Evolutionary conservation across 2,797 vertebrate species (phyloP).

Genomic region (Poecilia picta): DNA sequence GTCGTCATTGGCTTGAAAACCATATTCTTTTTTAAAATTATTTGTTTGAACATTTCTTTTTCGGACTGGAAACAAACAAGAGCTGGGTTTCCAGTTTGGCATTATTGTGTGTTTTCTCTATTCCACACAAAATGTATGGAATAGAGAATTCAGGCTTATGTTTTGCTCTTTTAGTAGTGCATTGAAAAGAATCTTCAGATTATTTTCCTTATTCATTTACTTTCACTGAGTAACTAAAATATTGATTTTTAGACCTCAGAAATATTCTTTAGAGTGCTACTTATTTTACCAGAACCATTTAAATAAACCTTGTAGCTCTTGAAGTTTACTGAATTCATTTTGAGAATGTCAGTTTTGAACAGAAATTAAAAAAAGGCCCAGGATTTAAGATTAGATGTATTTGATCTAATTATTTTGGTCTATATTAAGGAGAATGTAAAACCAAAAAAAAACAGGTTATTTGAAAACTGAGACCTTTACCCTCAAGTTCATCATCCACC

Average conservation of each 20-base stretch:
- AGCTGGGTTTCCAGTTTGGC: neutral
- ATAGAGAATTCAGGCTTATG: neutral
- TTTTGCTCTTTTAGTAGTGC: neutral
- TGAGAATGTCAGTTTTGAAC: neutral
- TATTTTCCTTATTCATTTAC: neutral
- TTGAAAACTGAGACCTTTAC: neutral
- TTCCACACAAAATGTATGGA: too few species aligned
- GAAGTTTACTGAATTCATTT: neutral
- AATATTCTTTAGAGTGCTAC: neutral
- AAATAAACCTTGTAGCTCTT: neutral
- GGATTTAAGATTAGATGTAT: neutral
- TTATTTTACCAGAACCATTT: neutral
- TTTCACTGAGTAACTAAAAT: neutral
- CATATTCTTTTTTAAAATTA: neutral
- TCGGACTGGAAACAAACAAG: neutral
- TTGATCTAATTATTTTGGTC: neutral
- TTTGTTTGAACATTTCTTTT: neutral
- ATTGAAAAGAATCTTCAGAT: neutral
- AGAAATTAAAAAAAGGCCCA: neutral
- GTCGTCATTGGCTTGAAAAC: neutral
- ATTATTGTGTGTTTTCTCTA: neutral
- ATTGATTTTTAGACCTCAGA: neutral
- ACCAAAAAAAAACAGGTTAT: neutral
- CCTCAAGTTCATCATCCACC: neutral
- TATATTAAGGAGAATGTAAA: neutral